A percentile compares a stretch with the other conserved stretches of the same genome.
These are phyloP conservation scores for Heliornis fulica DNA, from an alignment of 2,113 vertebrate species.

Conservation along the genomic window DNA sequence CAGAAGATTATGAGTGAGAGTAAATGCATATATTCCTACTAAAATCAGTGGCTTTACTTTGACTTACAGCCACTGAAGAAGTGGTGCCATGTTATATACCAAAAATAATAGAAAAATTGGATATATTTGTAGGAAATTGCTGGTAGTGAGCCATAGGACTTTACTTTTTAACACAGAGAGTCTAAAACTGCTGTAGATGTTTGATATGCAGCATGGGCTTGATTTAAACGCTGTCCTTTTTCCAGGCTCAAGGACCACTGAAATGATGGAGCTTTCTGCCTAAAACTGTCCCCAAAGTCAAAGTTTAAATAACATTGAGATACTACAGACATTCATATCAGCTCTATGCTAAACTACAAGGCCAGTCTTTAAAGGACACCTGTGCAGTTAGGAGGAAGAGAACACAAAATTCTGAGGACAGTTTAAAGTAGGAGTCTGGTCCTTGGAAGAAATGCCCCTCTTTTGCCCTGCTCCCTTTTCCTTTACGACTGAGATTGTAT, in stretches of 20 bases:
- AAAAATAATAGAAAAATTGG: not conserved
- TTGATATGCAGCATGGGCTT: not conserved
- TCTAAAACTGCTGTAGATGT: not conserved
- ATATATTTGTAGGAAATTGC: not conserved
- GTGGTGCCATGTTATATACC: not conserved
- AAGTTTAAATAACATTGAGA: not conserved
- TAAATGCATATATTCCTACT: not conserved
- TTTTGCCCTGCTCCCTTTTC: not conserved
- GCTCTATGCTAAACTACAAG: not conserved
- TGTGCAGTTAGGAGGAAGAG: not conserved
- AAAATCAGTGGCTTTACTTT: not conserved
- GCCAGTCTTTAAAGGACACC: not conserved
- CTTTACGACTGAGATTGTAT: not conserved
- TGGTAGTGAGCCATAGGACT: not conserved
- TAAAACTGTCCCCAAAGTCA: not conserved
- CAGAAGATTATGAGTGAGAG: rapidly evolving
- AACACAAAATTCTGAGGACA: not conserved
- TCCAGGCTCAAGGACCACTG: not conserved
- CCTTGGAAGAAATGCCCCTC: not conserved
- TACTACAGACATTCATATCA: not conserved
- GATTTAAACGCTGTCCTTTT: not conserved
- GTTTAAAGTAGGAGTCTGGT: not conserved
- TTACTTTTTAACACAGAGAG: not conserved
- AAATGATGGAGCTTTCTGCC: not conserved
- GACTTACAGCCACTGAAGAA: not conserved